Evolutionary conservation across 2,113 vertebrate genomes (phyloP).

Genomic region (Pollimyrus isidori): DNA sequence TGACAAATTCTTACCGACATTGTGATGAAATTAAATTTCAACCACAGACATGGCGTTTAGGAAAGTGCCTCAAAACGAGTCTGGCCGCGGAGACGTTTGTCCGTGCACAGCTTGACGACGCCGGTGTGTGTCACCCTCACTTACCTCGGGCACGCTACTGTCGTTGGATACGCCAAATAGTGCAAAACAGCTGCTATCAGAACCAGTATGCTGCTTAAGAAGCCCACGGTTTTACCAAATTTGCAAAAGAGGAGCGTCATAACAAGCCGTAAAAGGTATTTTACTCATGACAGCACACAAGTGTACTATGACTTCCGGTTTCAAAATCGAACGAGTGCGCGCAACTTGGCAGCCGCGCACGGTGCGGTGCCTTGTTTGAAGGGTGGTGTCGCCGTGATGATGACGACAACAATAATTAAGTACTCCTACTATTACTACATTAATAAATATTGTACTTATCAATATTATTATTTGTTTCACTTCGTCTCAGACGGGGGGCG

Average conservation of each 20-base stretch:
- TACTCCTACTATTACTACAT: neutral
- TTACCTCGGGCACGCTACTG: slow-evolving; percentile 45
- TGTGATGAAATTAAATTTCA: neutral
- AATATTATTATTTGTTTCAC: neutral
- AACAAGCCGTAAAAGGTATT: neutral
- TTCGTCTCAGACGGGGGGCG: neutral
- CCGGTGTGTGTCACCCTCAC: neutral
- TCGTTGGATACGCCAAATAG: slow-evolving; percentile 47
- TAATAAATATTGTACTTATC: neutral
- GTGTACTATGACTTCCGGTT: neutral
- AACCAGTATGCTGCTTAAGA: slow-evolving; percentile 31
- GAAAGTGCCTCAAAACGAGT: neutral
- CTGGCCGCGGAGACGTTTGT: neutral
- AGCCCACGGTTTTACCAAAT: slow-evolving; percentile 24
- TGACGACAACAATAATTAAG: neutral
- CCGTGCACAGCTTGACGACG: neutral
- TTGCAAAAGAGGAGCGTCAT: slow-evolving; percentile 24
- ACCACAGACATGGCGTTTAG: neutral
- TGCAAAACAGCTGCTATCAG: slow-evolving; percentile 39
- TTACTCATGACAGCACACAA: neutral
- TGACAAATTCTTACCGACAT: neutral
- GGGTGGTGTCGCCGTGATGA: neutral
- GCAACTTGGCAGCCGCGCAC: neutral
- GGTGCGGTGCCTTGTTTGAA: neutral
- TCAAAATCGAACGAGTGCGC: neutral